Conservation (phyloP, 2,113 vertebrate species). For the Tapirus terrestris region DNA sequence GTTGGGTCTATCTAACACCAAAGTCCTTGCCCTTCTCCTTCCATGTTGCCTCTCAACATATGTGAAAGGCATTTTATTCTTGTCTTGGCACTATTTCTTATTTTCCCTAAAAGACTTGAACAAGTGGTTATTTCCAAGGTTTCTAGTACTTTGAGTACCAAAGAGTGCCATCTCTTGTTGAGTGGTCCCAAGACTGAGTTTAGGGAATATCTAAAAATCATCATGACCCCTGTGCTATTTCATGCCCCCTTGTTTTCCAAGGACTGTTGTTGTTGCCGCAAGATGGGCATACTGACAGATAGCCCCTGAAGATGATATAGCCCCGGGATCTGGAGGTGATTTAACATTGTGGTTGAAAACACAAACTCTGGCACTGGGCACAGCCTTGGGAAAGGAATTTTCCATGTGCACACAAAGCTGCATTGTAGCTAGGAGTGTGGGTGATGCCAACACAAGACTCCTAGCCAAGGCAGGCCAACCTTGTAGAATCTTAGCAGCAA, state of each 20-base stretch:
- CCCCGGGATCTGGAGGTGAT: slow-evolving; percentile 22
- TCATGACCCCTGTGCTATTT: neutral
- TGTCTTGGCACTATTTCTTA: neutral
- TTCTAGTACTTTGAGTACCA: neutral
- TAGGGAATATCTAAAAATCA: neutral
- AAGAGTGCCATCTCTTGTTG: neutral
- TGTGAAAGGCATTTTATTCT: neutral
- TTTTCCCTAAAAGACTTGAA: slow-evolving; percentile 28
- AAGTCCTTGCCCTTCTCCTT: neutral
- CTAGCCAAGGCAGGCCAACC: neutral
- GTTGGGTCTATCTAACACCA: neutral
- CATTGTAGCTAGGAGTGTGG: neutral
- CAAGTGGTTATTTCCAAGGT: neutral
- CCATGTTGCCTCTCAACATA: neutral
- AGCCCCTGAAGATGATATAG: neutral
- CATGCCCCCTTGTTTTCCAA: neutral
- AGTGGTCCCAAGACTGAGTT: neutral
- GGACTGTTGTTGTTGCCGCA: neutral
- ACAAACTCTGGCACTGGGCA: neutral
- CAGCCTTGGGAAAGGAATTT: slow-evolving; percentile 55
- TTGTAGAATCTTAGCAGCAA: neutral
- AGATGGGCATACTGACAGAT: neutral
- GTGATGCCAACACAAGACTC: neutral
- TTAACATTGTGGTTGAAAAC: slow-evolving; percentile 14
- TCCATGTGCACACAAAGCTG: slow-evolving; percentile 37